phyloP scores from a whole-genome alignment of 1,140 invertebrate genomes.

The Bradysia coprophila region DNA sequence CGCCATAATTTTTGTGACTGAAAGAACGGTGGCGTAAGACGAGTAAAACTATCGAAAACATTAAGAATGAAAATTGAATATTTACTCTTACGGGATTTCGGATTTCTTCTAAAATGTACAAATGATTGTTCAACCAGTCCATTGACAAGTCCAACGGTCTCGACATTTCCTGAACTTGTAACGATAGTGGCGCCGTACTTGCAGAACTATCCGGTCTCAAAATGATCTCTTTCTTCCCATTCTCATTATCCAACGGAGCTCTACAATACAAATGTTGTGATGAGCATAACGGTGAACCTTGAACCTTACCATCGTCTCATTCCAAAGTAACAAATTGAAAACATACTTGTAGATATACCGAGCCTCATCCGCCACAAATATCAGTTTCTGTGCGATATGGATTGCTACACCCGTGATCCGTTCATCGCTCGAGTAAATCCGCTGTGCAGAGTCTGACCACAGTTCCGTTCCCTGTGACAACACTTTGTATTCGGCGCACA shows the following conservation, averaged over 20 bases:
- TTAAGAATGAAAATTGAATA: neutral
- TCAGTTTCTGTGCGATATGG: conserved; percentile 41
- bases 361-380: conserved; percentile 56
- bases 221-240: conserved; percentile 9
- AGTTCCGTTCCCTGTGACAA: conserved; percentile 44
- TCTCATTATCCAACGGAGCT: conserved; percentile 22
- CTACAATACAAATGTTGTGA: conserved; percentile 8
- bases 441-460: conserved; percentile 30
- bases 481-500: conserved; percentile 46
- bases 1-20: conserved; percentile 31
- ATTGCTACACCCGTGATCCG: conserved; percentile 41
- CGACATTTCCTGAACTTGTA: too few species aligned
- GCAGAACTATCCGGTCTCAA: conserved; percentile 7
- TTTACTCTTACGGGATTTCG: neutral
- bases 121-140: conserved; percentile 70
- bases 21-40: conserved; percentile 8
- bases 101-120: conserved; percentile 57
- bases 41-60: neutral
- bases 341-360: conserved; percentile 32
- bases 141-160: conserved; percentile 52
- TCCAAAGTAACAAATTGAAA: too few species aligned
- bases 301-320: neutral
- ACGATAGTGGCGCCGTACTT: conserved; percentile 18
- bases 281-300: too few species aligned
- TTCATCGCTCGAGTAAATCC: conserved; percentile 8